Conservation (phyloP, 2,888 invertebrate genomes). For the Baccha elongata region DNA sequence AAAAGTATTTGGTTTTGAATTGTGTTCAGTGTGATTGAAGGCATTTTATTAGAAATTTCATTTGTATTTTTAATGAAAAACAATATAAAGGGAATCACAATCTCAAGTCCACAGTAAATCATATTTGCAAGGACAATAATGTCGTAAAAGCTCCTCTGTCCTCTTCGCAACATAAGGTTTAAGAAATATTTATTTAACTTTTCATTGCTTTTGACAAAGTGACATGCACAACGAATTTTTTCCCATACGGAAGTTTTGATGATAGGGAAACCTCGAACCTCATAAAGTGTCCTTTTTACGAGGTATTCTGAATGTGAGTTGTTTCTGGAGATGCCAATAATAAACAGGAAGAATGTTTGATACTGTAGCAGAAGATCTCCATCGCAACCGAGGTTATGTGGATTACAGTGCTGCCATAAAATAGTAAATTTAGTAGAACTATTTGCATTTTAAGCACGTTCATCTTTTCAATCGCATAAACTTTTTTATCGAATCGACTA, state of each 20-base stretch:
- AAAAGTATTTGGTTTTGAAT: constrained; percentile 32
- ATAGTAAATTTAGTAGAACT: constrained; percentile 15
- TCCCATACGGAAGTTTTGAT: constrained; percentile 3
- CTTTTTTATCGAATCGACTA: constrained; percentile 47
- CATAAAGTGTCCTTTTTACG: constrained; percentile 6
- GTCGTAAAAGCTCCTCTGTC: constrained; percentile 44
- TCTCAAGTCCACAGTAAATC: constrained; percentile 34
- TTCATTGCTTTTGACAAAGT: constrained; percentile 52
- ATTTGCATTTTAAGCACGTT: constrained; percentile 63
- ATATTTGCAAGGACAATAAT: constrained; percentile 53
- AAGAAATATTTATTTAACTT: constrained; percentile 42
- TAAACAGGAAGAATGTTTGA: background rate
- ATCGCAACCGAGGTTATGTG: constrained; percentile 17
- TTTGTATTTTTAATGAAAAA: constrained; percentile 25
- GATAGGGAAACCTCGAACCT: background rate
- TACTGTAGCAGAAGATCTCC: background rate
- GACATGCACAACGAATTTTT: constrained; percentile 10
- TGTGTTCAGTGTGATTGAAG: constrained; percentile 31
- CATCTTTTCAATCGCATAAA: constrained; percentile 60
- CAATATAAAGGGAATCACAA: background rate
- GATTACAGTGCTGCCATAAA: constrained; percentile 17
- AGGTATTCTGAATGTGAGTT: background rate
- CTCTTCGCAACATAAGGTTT: constrained; percentile 26
- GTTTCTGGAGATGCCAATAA: background rate
- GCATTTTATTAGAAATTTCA: constrained; percentile 62